A percentile compares a stretch with the other conserved stretches of the same genome.
Conservation (phyloP, 2,888 invertebrate species). For the Leucoma salicis region DNA sequence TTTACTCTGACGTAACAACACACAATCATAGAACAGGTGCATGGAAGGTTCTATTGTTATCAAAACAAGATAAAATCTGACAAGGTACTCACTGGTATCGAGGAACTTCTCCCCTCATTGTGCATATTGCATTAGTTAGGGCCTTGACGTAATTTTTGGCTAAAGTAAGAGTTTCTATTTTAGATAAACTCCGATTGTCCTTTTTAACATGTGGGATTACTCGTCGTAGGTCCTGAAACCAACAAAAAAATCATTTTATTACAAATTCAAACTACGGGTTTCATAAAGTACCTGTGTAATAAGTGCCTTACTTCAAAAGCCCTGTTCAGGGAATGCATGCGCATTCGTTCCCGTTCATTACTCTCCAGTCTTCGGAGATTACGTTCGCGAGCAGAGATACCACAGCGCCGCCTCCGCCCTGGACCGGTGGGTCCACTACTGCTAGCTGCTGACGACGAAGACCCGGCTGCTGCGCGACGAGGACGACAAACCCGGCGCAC, state of each 20-base stretch:
- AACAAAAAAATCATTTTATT: conserved; percentile 4
- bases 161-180: conserved; percentile 93
- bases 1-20: too few species aligned
- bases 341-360: conserved; percentile 94
- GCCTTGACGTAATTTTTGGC: conserved; percentile 96
- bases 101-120: conserved; percentile 86
- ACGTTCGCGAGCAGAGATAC: conserved; percentile 91
- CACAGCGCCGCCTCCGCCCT: conserved; percentile 86
- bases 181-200: conserved; percentile 91
- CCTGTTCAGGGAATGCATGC: conserved; percentile 96
- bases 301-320: conserved; percentile 88
- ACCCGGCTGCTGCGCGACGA: conserved; percentile 54
- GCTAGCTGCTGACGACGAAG: conserved; percentile 53
- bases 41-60: too few species aligned
- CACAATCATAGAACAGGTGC: too few species aligned
- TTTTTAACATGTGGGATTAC: conserved; percentile 94
- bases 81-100: conserved; percentile 72
- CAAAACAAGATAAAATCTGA: too few species aligned
- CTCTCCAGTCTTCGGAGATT: conserved; percentile 93
- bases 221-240: conserved; percentile 88
- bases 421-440: conserved; percentile 48
- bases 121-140: conserved; percentile 92
- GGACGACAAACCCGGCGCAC: conserved; percentile 51
- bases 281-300: too few species aligned
- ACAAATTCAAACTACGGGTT: neutral